Evolutionary conservation across 2,888 invertebrate species (phyloP).

Genomic region (Dolichopus griseipennis): DNA sequence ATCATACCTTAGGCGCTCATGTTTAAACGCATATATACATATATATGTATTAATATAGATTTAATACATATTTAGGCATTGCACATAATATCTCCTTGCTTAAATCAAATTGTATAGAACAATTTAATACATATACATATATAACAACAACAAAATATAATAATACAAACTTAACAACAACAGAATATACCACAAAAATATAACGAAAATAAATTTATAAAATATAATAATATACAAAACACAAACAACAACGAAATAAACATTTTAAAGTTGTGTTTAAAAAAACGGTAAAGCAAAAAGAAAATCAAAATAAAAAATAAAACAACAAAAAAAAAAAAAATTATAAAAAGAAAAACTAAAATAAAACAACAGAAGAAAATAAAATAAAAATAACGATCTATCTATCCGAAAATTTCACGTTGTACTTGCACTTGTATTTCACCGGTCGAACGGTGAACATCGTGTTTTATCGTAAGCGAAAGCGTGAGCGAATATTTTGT

Average conservation of each 20-base stretch:
- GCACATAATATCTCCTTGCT: neutral
- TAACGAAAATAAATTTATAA: neutral
- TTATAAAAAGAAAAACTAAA: neutral
- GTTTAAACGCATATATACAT: neutral
- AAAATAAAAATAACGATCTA: constrained; percentile 11
- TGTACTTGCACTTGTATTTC: constrained; percentile 18
- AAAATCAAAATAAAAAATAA: neutral
- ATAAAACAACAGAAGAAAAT: neutral
- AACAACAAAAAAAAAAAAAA: no score
- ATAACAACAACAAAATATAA: no score
- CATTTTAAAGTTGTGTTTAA: neutral
- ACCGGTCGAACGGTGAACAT: constrained; percentile 18
- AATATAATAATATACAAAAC: neutral
- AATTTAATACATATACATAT: no score
- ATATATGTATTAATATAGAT: neutral
- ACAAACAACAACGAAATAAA: neutral
- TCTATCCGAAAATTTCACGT: constrained; percentile 17
- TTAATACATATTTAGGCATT: neutral
- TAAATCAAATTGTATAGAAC: no score
- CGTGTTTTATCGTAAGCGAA: constrained; percentile 7
- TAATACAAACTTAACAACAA: neutral
- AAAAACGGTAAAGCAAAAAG: constrained; percentile 3
- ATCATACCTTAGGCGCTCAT: neutral
- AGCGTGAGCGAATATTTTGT: neutral
- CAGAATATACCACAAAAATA: neutral